phyloP scores from a whole-genome alignment of 2,113 vertebrate species.

The Australoheros scitulus region DNA sequence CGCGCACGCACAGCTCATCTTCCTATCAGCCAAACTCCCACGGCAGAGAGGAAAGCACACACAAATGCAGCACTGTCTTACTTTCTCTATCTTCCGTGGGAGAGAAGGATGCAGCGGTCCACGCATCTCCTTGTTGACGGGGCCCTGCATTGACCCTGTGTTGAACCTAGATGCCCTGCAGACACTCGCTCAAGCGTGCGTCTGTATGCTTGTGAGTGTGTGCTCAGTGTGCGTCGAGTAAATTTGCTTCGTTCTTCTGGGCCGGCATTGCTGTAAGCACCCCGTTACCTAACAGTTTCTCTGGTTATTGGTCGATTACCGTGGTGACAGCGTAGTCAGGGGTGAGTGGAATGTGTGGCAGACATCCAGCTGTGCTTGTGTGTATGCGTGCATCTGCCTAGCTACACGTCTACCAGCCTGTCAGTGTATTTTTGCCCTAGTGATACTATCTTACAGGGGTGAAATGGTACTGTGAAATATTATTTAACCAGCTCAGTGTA shows the following conservation, averaged over 20 bases:
- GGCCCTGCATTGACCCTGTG: conserved; percentile 51
- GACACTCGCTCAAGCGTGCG: conserved; percentile 29
- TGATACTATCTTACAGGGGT: conserved; percentile 11
- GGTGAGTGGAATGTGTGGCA: conserved; percentile 74
- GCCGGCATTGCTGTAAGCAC: conserved; percentile 58
- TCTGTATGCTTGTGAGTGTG: conserved; percentile 36
- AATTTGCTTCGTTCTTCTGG: conserved; percentile 71
- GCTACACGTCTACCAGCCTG: conserved; percentile 43
- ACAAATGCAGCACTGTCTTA: conserved; percentile 55
- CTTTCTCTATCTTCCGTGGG: conserved; percentile 40
- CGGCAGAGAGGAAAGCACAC: conserved; percentile 53
- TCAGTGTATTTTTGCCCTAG: conserved; percentile 42
- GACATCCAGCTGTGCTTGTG: conserved; percentile 66
- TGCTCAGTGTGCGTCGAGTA: conserved; percentile 59
- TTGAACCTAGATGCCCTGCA: conserved; percentile 66
- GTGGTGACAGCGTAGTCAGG: conserved; percentile 76
- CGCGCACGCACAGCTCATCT: conserved; percentile 58
- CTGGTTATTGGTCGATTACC: conserved; percentile 77
- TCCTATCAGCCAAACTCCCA: conserved; percentile 66
- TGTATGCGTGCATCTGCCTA: conserved; percentile 35
- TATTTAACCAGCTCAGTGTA: neutral
- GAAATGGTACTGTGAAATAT: conserved; percentile 20
- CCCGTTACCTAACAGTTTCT: conserved; percentile 74
- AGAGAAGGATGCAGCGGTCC: conserved; percentile 40
- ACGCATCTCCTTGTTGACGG: conserved; percentile 31